Evolutionary conservation across 2,113 vertebrate genomes (phyloP).

Genomic region (Danionella cerebrum): DNA sequence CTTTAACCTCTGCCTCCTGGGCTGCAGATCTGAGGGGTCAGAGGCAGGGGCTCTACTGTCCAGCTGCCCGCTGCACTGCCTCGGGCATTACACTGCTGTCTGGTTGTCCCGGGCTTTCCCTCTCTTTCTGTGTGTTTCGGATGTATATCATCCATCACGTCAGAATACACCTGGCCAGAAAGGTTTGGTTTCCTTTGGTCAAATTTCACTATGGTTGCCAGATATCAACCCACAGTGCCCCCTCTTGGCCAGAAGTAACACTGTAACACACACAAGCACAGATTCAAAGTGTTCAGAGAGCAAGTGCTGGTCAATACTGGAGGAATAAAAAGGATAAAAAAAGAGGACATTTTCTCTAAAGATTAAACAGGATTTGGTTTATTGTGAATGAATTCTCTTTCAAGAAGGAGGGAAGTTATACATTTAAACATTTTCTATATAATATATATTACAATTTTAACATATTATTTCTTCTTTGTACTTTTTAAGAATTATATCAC

Average conservation of each 20-base stretch:
- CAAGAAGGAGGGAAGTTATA: too few relatives aligned
- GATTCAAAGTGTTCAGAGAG: too few relatives aligned
- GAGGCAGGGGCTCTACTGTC: neutral
- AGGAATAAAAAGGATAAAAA: too few relatives aligned
- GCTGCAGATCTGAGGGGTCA: constrained; percentile 13
- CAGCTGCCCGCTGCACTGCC: constrained; percentile 14
- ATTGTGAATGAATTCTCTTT: too few relatives aligned
- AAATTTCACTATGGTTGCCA: neutral
- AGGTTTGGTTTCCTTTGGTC: neutral
- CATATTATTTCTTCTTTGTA: too few relatives aligned
- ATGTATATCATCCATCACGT: neutral
- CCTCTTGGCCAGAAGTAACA: neutral
- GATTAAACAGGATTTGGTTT: too few relatives aligned
- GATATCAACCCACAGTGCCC: constrained; percentile 8
- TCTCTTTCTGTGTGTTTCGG: neutral
- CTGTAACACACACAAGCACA: neutral
- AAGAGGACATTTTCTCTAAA: too few relatives aligned
- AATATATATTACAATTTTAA: too few relatives aligned
- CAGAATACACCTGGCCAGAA: constrained; percentile 4
- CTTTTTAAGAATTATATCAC: too few relatives aligned
- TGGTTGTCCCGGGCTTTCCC: neutral
- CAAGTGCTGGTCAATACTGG: too few relatives aligned
- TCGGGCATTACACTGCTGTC: neutral
- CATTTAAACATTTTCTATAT: too few relatives aligned
- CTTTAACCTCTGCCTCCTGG: constrained; percentile 22